Evolutionary conservation across 2,797 vertebrate species (phyloP).

Genomic region (Adrianichthys oophorus): DNA sequence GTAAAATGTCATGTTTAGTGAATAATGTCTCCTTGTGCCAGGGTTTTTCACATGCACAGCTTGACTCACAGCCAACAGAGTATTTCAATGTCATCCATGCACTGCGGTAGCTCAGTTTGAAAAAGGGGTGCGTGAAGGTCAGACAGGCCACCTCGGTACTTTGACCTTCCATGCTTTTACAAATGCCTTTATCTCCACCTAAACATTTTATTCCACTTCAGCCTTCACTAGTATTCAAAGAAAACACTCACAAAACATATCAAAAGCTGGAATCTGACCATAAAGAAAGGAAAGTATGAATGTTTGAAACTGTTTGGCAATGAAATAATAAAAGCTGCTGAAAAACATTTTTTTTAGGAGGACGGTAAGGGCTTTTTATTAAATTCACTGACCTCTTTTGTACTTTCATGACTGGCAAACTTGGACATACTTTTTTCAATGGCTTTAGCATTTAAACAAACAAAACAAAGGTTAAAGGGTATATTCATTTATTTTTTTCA

Average conservation of each 20-base stretch:
- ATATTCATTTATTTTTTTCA: neutral
- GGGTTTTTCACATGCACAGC: slow-evolving; percentile 69
- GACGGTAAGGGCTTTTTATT: slow-evolving; percentile 48
- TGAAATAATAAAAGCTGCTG: slow-evolving; percentile 58
- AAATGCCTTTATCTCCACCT: slow-evolving; percentile 55
- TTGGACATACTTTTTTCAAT: slow-evolving; percentile 64
- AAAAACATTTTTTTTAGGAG: slow-evolving; percentile 24
- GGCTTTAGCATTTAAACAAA: slow-evolving; percentile 8
- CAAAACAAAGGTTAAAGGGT: too few species aligned
- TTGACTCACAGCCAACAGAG: slow-evolving; percentile 72
- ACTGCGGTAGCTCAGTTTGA: slow-evolving; percentile 59
- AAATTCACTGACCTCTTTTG: slow-evolving; percentile 45
- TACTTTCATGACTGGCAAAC: slow-evolving; percentile 57
- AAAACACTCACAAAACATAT: slow-evolving; percentile 56
- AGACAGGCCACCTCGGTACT: slow-evolving; percentile 67
- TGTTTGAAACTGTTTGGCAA: slow-evolving; percentile 47
- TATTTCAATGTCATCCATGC: slow-evolving; percentile 71
- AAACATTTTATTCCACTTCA: slow-evolving; percentile 51
- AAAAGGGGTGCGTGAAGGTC: slow-evolving; percentile 71
- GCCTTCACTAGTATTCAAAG: slow-evolving; percentile 54
- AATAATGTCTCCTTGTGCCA: slow-evolving; percentile 62
- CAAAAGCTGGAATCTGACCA: slow-evolving; percentile 53
- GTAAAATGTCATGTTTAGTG: slow-evolving; percentile 71
- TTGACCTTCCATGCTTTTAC: slow-evolving; percentile 70
- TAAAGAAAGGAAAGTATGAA: slow-evolving; percentile 36